These are phyloP conservation scores for Atrichornis clamosus DNA, from an alignment of 2,113 vertebrate species.

Conservation along the genomic window DNA sequence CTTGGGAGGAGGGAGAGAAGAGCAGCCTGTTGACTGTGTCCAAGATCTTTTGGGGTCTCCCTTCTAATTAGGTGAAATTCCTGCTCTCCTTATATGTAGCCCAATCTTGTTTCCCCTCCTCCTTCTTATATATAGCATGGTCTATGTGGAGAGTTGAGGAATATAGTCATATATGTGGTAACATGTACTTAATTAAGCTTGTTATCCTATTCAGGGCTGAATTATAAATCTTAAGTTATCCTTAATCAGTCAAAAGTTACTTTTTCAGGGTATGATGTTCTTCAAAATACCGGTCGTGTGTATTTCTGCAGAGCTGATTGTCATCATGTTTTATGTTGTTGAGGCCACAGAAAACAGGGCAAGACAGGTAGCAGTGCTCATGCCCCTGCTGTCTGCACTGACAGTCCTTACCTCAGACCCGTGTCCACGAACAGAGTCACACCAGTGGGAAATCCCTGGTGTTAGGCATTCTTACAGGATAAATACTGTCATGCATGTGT, in stretches of 20 bases:
- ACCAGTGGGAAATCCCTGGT: not conserved
- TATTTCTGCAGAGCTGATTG: not conserved
- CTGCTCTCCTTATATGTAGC: not conserved
- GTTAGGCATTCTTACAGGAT: not conserved
- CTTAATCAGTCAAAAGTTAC: not conserved
- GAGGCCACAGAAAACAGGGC: not conserved
- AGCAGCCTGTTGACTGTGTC: fast-evolving
- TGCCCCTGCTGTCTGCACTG: not conserved
- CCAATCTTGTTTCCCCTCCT: not conserved
- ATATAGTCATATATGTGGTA: fast-evolving
- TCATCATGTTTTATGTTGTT: not conserved
- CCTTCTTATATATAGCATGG: not conserved
- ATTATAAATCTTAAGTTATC: not conserved
- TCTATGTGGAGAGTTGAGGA: not conserved
- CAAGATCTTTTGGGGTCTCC: not conserved
- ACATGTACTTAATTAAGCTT: not conserved
- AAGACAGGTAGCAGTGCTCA: not conserved
- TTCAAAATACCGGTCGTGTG: not conserved
- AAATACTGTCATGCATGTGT: not conserved
- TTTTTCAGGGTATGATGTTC: not conserved
- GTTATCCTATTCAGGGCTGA: no score
- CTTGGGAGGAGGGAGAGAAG: not conserved
- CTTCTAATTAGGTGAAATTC: not conserved
- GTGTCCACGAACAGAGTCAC: not conserved
- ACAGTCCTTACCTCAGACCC: not conserved